Base-by-base conservation (phyloP, 2,797 vertebrate genomes). In the Lagorchestes hirsutus region DNA sequence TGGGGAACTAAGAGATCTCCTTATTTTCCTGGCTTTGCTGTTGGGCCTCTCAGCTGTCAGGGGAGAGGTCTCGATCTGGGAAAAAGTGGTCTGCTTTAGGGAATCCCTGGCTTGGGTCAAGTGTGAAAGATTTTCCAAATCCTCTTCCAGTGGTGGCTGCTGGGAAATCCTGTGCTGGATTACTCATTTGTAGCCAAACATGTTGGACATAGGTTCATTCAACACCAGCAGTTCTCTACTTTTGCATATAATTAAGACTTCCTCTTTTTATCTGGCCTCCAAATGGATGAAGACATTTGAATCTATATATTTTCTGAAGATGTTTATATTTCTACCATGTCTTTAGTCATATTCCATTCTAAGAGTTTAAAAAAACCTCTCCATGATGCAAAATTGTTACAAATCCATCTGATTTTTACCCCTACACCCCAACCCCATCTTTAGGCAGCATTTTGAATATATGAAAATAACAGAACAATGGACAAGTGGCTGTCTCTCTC, bases 51-150 rank as follows among this genome's bases (percentile, higher is more conserved):
- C 96, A 95, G 54, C 95, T 97, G 96, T 95, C 92, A 92, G 90
- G 95, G 95, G 52, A 12, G 0, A n/a, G 93, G 67, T 92, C 93
- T 97, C 94, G 96, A 31, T 91, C 96, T 97, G 95, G 67, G 91
- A 95, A 97, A 90, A 97, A 0, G 0, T 54, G 90, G 92, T 34
- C 54, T 94, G 92, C 40, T 92, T 96, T 97, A 94, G 94, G 95
- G 96, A 96, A 96, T 96, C 95, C n/a, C 97, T 98, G 93, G 97
- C 92, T 93, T 96, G 0, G 92, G 97, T 98, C 98, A 98, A 95
- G 50, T 95, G 13, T 93, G 95, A 98, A 97, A 97, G 97, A 94
- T 98, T 98, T 98, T 97, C 97, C 97, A 57, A 96, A 93, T 94
- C 97, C 97, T 97, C 95, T 97, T 87, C 55, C 67, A 96, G 92